phyloP scores from a whole-genome alignment of 2,888 invertebrate genomes.

The Tachina grossa region DNA sequence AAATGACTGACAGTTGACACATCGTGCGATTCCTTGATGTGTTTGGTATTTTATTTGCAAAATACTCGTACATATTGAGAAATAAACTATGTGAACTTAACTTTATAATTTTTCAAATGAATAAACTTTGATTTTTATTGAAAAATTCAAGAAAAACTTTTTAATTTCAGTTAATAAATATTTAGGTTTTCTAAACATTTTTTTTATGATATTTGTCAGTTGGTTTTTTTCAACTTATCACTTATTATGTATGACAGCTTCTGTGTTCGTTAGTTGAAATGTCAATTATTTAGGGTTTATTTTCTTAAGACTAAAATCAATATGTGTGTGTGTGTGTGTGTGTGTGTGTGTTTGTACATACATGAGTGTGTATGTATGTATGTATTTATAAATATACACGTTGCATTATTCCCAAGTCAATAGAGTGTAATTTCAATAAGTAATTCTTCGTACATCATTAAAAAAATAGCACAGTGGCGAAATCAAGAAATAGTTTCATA shows the following conservation, averaged over 20 bases:
- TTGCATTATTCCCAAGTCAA: slow-evolving; percentile 49
- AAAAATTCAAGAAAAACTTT: background rate
- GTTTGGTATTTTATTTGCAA: slow-evolving; percentile 54
- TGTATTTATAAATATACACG: no score
- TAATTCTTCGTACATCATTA: slow-evolving; percentile 5
- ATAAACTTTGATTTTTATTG: background rate
- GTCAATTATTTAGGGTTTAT: slow-evolving; percentile 59
- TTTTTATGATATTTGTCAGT: background rate
- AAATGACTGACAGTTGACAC: slow-evolving; percentile 63
- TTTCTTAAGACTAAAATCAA: slow-evolving; percentile 37
- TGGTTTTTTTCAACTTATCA: slow-evolving; percentile 19
- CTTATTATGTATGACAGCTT: slow-evolving; percentile 56
- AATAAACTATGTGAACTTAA: slow-evolving; percentile 14
- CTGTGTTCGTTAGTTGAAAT: slow-evolving; percentile 62
- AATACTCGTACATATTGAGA: slow-evolving; percentile 12
- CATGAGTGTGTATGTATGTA: no score
- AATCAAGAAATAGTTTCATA: background rate
- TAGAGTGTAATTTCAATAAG: background rate
- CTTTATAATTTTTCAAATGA: background rate
- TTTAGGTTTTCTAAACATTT: background rate
- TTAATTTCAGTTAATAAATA: slow-evolving; percentile 15
- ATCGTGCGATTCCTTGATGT: slow-evolving; percentile 50
- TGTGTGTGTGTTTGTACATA: no score
- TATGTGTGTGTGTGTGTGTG: background rate
- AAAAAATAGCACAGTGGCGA: slow-evolving; percentile 1